Evolutionary conservation across 2,888 invertebrate species (phyloP), one percentile per base, ranked within the genome.

Genomic region (Standfussiana lucernea): DNA sequence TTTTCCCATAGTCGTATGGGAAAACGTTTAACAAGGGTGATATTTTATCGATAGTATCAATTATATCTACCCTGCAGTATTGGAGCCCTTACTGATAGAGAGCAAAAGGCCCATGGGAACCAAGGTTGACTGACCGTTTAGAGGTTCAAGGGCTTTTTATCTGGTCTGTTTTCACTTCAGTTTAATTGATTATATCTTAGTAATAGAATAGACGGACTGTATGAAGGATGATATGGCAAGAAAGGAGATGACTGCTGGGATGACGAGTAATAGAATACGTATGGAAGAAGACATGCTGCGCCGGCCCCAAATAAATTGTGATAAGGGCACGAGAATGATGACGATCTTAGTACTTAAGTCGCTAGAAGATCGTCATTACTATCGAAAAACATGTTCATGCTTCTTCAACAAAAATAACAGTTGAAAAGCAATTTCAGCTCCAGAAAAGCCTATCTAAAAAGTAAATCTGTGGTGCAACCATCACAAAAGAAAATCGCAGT

Each of bases 1-100:
- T 90, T 82, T 68, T 86, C 87, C 83, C 85, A 88, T 87, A 66
- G 70, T 75, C 75, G 79, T 93, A 94, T 95, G 96, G 95, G 96
- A 96, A 94, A 95, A 85, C 92, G 90, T 94, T 95, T 95, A 95
- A 94, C 95, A 88, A 94, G 95, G 95, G 96, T 93, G 94, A 93
- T 94, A n/a, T n/a, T n/a, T 92, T 91, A 93, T 89, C 89, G 94
- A 95, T 95, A 94, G 83, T 90, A 92, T 89, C 93, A 94, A 95
- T 95, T 96, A 61, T 64, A 96, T 94, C 94, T 94, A 90, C 92
- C 93, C 91, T 88, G 88, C 83, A 77, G 76, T 86, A 88, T 92
- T 91, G 86, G 91, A 83, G 80, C 91, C 88, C 87, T 88, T 85
- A 90, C 92, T 91, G 93, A 94, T 93, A 88, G 88, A 85, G 88